phyloP scores from a whole-genome alignment of 2,113 vertebrate species.

The Centropus unirufus region DNA sequence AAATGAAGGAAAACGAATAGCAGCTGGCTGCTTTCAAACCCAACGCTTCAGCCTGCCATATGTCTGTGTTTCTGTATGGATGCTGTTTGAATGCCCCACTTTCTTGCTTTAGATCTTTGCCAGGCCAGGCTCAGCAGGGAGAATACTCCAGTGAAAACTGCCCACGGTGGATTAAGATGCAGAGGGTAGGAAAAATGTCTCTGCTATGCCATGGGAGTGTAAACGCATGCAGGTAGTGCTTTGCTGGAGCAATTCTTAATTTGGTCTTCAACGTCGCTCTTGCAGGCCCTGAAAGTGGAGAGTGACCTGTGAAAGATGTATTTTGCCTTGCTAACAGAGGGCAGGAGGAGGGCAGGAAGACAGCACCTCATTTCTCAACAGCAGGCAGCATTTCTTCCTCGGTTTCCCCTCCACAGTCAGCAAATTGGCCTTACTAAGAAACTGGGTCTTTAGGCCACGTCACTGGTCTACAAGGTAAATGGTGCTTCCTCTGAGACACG shows the following conservation, averaged over 20 bases:
- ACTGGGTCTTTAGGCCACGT: neutral
- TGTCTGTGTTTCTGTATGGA: neutral
- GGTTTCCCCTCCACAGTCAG: neutral
- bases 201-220: neutral
- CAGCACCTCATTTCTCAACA: accelerated
- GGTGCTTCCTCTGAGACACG: accelerated
- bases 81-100: neutral
- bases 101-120: neutral
- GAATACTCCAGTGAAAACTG: neutral
- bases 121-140: neutral
- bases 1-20: neutral
- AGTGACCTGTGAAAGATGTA: neutral
- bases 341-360: neutral
- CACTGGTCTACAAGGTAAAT: neutral
- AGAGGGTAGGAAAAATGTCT: neutral
- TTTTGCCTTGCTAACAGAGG: neutral
- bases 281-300: neutral
- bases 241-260: neutral
- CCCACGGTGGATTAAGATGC: neutral
- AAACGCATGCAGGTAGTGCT: neutral
- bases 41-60: accelerated
- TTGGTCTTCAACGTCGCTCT: neutral
- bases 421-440: neutral
- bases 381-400: neutral
- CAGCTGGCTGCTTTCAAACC: neutral